Conservation (phyloP, 2,888 invertebrate genomes). For the Nudaria mundana region DNA sequence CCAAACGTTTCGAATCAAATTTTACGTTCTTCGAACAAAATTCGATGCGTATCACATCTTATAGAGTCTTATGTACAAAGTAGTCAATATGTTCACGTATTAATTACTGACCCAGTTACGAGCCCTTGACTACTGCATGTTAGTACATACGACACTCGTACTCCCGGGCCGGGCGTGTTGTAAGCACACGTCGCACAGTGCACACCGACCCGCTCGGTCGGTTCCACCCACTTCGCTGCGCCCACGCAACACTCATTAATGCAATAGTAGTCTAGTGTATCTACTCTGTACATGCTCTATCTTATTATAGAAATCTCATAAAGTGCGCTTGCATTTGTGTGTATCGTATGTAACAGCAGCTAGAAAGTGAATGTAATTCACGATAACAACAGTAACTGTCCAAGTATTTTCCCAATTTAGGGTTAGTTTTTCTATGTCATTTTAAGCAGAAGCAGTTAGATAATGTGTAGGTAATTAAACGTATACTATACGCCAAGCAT, state of each 20-base stretch:
- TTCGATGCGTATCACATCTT: too few relatives aligned
- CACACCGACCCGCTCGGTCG: conserved; percentile 1
- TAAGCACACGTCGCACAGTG: conserved; percentile 6
- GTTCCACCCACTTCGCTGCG: not conserved
- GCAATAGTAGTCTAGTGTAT: not conserved
- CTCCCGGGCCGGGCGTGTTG: conserved; percentile 1
- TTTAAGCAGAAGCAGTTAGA: too few relatives aligned
- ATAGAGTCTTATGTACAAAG: too few relatives aligned
- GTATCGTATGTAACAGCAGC: not conserved
- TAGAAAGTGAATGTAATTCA: too few relatives aligned
- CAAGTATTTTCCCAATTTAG: too few relatives aligned
- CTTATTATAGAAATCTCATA: conserved; percentile 3
- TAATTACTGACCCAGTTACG: conserved; percentile 5
- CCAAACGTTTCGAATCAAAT: too few relatives aligned
- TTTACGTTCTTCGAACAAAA: too few relatives aligned
- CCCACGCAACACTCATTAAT: conserved; percentile 2
- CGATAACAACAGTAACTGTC: too few relatives aligned
- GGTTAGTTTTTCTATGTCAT: too few relatives aligned
- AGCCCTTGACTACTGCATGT: conserved; percentile 4
- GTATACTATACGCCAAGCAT: too few relatives aligned
- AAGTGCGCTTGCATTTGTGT: not conserved
- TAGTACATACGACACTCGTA: not conserved
- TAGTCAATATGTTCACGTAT: not conserved
- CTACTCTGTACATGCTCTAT: not conserved
- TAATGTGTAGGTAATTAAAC: too few relatives aligned